A percentile compares a stretch with the other conserved stretches of the same genome.
These are phyloP conservation scores for Arrhamphus sclerolepis DNA, from an alignment of 2,797 vertebrate genomes.

Conservation along the genomic window DNA sequence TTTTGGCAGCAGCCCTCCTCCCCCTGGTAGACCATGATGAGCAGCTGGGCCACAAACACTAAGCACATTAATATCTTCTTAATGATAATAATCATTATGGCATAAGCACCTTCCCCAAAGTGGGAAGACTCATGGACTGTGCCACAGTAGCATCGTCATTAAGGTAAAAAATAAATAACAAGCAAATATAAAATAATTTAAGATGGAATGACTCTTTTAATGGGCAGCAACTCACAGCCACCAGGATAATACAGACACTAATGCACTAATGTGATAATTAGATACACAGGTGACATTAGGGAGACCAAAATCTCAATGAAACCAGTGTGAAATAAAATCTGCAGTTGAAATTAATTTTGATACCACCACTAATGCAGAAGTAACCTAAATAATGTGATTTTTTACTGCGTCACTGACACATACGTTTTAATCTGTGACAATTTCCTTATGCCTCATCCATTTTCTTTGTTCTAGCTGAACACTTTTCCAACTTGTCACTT, in stretches of 20 bases:
- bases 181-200: slow-evolving; percentile 45
- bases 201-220: slow-evolving; percentile 78
- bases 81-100: slow-evolving; percentile 99
- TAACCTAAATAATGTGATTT: slow-evolving; percentile 13
- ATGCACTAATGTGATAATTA: slow-evolving; percentile 78
- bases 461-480: background rate
- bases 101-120: slow-evolving; percentile 99
- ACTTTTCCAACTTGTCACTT: slow-evolving; percentile 42
- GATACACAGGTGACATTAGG: slow-evolving; percentile 68
- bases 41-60: slow-evolving; percentile 99
- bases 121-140: slow-evolving; percentile 86
- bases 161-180: slow-evolving; percentile 58
- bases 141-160: slow-evolving; percentile 79
- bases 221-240: slow-evolving; percentile 75
- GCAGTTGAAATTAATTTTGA: slow-evolving; percentile 58
- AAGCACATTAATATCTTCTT: slow-evolving; percentile 99
- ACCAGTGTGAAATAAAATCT: slow-evolving; percentile 68
- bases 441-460: background rate
- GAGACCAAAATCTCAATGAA: slow-evolving; percentile 62
- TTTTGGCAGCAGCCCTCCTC: slow-evolving; percentile 70
- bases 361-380: slow-evolving; percentile 33
- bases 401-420: slow-evolving; percentile 17
- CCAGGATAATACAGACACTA: slow-evolving; percentile 73
- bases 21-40: slow-evolving; percentile 92
- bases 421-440: background rate